Evolutionary conservation across 2,888 invertebrate species (phyloP), one percentile per base, ranked within the genome.

Genomic region (Tetanocera ferruginea): DNA sequence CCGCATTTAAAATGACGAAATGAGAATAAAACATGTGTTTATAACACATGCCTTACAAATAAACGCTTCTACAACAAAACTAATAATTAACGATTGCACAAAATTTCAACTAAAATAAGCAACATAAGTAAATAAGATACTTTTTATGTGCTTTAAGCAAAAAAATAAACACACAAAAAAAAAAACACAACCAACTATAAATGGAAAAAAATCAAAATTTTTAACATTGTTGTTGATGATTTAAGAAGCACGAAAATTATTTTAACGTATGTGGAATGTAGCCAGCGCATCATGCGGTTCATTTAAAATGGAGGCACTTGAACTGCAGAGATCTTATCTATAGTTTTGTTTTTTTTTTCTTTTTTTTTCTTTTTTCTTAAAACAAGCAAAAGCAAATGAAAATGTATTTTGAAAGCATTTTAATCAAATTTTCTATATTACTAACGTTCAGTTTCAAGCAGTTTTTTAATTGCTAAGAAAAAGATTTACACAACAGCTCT

Each of bases 41-140:
- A 64, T 64, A 64, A n/a, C 64, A n/a, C 64, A 64, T 64, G 11
- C 62, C 31, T 64, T 64, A 17, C 34, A 34, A 64, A 64, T 55
- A n/a, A 64, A 34, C 31, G 62, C 31, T 62, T 19, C 19, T 57
- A 11, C 3, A 64, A 64, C 64, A 4, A 4, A 31, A 28, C 28
- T 64, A 31, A 17, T 17, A 31, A 25, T 5, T 31, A 8, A 64
- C 28, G 28, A 9, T 11, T 31, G 17, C 28, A 64, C 28, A 8
- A 64, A 28, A 64, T 64, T 64, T 14, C 2, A 64, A 64, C 6
- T 17, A 31, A 64, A 64, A 64, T 31, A 34, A 31, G 55, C 55
- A 55, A 17, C n/a, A 34, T 17, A 57, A 9, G 28, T 64, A 8
- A 64, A 64, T 64, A 28, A 17, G 5, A 25, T 23, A 31, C 9